phyloP scores from a whole-genome alignment of 2,113 vertebrate genomes.

The Illadopsis cleaveri region DNA sequence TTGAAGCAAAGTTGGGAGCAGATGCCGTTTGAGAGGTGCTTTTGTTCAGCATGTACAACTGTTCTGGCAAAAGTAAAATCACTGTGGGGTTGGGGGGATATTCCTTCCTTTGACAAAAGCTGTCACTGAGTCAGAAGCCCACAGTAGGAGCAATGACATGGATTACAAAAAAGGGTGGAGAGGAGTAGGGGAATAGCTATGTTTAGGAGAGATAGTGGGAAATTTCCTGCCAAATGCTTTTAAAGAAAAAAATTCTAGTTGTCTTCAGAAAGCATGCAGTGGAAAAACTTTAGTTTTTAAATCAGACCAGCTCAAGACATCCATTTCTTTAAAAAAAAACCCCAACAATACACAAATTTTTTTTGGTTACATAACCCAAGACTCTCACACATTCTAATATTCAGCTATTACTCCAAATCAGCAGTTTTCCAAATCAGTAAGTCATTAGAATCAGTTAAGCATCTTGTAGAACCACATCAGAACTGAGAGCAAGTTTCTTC shows the following conservation, averaged over 20 bases:
- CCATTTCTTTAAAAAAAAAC: not conserved
- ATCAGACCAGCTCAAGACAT: not conserved
- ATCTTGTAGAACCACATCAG: not conserved
- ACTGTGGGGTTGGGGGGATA: accelerated
- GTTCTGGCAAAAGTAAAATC: not conserved
- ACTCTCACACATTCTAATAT: not conserved
- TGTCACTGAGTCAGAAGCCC: not conserved
- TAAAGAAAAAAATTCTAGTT: not conserved
- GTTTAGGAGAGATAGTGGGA: not conserved
- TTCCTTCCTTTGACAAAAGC: not conserved
- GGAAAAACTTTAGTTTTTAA: not conserved
- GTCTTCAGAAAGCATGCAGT: not conserved
- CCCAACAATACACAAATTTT: not conserved
- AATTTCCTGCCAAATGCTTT: not conserved
- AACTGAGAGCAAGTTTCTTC: not conserved
- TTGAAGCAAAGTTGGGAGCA: not conserved
- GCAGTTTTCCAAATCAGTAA: not conserved
- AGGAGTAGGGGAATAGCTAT: not conserved
- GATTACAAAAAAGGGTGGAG: not conserved
- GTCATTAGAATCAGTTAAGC: not conserved
- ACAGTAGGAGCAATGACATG: not conserved
- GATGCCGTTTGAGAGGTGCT: not conserved
- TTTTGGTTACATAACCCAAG: too few relatives aligned
- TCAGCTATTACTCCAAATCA: not conserved
- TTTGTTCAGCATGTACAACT: not conserved